Evolutionary conservation across 2,113 vertebrate genomes (phyloP), one percentile per base, ranked within the genome.

Genomic region (Pantherophis guttatus): DNA sequence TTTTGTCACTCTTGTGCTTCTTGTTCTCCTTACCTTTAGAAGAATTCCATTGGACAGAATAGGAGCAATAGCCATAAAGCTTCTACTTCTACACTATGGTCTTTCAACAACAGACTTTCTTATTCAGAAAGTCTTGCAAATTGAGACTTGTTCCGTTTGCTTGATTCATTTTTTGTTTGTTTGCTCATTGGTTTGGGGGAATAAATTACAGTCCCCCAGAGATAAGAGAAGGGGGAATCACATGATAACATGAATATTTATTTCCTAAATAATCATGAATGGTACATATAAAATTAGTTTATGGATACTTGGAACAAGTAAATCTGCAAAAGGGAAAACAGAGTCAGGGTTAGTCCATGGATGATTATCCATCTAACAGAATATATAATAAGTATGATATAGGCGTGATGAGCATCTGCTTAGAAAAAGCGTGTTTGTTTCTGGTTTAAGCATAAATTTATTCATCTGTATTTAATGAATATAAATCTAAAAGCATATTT

Each of bases 261-360:
- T 26, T 3, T 44, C 0, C 86, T 93, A 81, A 94, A 81, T 81
- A 81, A 94, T 91, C 10, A 8, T 90, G 19, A 94, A 95, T 94
- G 89, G 0, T 19, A 59, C 52, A 33, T 92, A 81, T 3, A 91
- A 89, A 59, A 94, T 0, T 0, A 57, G 55, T 89, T 65, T 26
- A 8, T 26, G 94, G 89, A 94, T 93, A 59, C 55, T 91, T 90
- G 3, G 5, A 94, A 94, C 59, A 86, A 26, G 89, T 87, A 13
- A 92, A 58, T 70, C 0, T 8, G n/a, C 1, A 52, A 92, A 91
- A 48, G 19, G 29, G 89, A 88, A 89, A 23, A 91, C 53, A 86
- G 91, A 65, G 70, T 1, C 75, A 44, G 0, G 9, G 24, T 93
- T 92, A 70, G 50, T 50, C 91, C 0, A 65, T 52, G 29, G 39